phyloP scores from a whole-genome alignment of 53 echinoderm and acorn worm species.

The Paelopatides confundens region DNA sequence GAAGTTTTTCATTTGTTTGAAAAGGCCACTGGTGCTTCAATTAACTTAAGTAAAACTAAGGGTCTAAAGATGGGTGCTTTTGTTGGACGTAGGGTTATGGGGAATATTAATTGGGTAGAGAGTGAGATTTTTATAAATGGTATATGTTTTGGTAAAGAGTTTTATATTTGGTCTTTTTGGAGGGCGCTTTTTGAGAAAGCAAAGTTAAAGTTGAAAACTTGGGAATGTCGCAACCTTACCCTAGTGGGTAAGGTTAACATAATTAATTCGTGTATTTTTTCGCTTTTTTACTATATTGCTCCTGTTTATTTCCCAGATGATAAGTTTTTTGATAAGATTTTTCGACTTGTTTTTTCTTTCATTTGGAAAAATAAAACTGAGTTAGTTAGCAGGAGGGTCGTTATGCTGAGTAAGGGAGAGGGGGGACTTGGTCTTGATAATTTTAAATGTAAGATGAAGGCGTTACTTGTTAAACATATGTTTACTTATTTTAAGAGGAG shows the following conservation, averaged over 20 bases:
- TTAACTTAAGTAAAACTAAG: constrained; percentile 26
- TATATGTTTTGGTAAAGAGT: neutral
- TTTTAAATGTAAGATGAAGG: neutral
- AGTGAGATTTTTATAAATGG: constrained; percentile 46
- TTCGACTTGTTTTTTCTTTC: neutral
- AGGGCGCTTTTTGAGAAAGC: neutral
- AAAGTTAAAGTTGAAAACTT: neutral
- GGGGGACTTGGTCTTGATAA: constrained; percentile 45
- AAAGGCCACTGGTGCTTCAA: constrained; percentile 31
- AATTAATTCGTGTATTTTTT: constrained; percentile 14
- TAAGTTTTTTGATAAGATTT: neutral
- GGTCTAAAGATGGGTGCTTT: constrained; percentile 25
- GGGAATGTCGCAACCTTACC: constrained; percentile 14
- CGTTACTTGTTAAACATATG: neutral
- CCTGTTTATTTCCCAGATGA: neutral
- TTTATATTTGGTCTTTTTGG: neutral
- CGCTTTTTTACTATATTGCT: constrained; percentile 42
- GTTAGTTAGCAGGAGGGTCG: neutral
- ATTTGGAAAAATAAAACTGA: constrained; percentile 45
- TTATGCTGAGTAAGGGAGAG: neutral
- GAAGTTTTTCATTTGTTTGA: constrained; percentile 16
- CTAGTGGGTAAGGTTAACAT: constrained; percentile 6
- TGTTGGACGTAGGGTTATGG: constrained; percentile 43
- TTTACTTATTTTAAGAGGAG: neutral
- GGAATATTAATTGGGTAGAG: constrained; percentile 36